Conservation (phyloP, 2,888 invertebrate genomes). For the Ophioninae sp. region DNA sequence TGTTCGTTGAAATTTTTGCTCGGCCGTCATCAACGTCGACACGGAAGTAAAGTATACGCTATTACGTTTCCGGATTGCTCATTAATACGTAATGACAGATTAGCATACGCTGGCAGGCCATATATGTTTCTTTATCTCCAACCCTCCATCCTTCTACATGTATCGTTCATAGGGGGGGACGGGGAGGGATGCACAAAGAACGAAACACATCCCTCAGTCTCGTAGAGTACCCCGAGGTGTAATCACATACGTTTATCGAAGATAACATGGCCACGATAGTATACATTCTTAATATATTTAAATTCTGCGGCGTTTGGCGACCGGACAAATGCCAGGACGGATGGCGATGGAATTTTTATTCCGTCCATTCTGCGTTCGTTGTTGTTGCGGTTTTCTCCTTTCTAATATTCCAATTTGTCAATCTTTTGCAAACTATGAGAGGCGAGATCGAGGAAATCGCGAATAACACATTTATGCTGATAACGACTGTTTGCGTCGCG, state of each 20-base stretch:
- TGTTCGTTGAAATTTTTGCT: no score
- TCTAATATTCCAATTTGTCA: constrained; percentile 14
- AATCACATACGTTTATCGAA: background rate
- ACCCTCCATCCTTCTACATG: background rate
- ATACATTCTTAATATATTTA: constrained; percentile 21
- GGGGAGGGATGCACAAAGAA: background rate
- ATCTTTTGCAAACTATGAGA: constrained; percentile 7
- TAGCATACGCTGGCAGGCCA: background rate
- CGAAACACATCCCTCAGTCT: background rate
- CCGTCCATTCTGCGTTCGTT: constrained; percentile 21
- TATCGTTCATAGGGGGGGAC: no score
- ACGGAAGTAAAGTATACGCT: background rate
- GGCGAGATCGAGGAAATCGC: constrained; percentile 10
- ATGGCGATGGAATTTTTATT: constrained; percentile 32
- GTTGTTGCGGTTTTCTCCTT: background rate
- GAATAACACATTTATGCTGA: constrained; percentile 10
- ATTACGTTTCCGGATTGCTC: constrained; percentile 11
- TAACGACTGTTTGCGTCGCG: constrained; percentile 7
- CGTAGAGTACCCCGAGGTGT: background rate
- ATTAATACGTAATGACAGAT: constrained; percentile 11
- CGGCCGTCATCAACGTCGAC: background rate
- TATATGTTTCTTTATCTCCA: background rate
- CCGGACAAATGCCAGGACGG: constrained; percentile 23
- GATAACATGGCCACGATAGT: background rate
- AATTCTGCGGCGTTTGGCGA: constrained; percentile 35